Conservation (phyloP, 2,888 invertebrate genomes). For the Epicampocera succincta region DNA sequence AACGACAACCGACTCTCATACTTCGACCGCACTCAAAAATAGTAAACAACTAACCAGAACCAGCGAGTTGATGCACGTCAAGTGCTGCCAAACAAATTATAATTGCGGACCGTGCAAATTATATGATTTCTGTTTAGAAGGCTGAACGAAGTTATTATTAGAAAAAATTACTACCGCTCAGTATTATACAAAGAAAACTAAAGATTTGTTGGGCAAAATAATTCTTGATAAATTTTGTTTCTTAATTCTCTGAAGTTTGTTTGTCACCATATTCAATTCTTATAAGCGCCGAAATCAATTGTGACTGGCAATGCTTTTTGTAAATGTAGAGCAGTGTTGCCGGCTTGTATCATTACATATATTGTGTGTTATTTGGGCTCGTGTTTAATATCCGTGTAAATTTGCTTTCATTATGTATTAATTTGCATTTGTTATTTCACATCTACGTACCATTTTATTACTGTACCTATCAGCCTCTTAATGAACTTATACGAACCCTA, state of each 20-base stretch:
- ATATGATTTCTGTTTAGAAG: not conserved
- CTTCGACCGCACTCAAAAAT: constrained; percentile 51
- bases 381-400: no score
- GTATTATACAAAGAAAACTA: no score
- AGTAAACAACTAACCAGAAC: constrained; percentile 60
- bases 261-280: no score
- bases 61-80: constrained; percentile 30
- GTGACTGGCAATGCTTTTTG: not conserved
- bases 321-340: not conserved
- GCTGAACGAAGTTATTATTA: no score
- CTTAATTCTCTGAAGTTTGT: not conserved
- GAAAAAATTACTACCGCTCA: no score
- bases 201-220: not conserved
- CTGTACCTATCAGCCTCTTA: no score
- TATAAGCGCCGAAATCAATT: not conserved
- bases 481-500: no score
- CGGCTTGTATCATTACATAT: not conserved
- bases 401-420: no score
- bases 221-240: not conserved
- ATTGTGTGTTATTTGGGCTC: no score
- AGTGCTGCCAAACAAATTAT: constrained; percentile 15
- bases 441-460: no score
- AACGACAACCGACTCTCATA: constrained; percentile 48
- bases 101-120: not conserved
- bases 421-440: no score